A percentile compares a stretch with the other conserved stretches of the same genome.
phyloP scores from a whole-genome alignment of 2,113 vertebrate genomes.

The Leptocoma aspasia region DNA sequence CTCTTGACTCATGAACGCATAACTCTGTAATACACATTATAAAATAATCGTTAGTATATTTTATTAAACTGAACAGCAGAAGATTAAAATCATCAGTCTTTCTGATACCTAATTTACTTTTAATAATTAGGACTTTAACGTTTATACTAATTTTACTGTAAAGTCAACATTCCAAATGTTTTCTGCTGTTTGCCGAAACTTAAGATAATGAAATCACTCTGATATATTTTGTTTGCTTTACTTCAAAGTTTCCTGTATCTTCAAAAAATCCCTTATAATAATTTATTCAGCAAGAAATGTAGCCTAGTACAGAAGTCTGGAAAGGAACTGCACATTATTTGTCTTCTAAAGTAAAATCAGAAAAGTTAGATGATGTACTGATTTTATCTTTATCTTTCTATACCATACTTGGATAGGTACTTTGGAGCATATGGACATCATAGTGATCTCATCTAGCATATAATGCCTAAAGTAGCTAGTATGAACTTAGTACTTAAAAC shows the following conservation, averaged over 20 bases:
- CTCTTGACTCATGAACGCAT: constrained; percentile 90
- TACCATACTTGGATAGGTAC: background rate
- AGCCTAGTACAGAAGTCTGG: background rate
- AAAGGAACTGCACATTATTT: background rate
- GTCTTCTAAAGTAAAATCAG: background rate
- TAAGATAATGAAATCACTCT: background rate
- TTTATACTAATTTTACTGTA: background rate
- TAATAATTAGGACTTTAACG: background rate
- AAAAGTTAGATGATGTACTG: background rate
- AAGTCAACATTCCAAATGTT: background rate
- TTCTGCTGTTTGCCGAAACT: background rate
- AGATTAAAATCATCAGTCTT: constrained; percentile 22
- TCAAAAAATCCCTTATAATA: background rate
- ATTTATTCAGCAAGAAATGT: background rate
- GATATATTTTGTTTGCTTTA: background rate
- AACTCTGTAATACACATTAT: constrained; percentile 80
- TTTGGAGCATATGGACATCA: background rate
- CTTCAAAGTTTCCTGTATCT: background rate
- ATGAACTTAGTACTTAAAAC: background rate
- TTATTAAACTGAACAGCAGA: background rate
- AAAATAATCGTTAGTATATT: constrained; percentile 10
- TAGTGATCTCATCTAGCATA: background rate
- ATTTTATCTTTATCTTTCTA: background rate
- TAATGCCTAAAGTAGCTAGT: background rate
- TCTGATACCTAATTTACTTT: background rate